Evolutionary conservation across 2,888 invertebrate species (phyloP).

Genomic region (Drosophila aldrichi): DNA sequence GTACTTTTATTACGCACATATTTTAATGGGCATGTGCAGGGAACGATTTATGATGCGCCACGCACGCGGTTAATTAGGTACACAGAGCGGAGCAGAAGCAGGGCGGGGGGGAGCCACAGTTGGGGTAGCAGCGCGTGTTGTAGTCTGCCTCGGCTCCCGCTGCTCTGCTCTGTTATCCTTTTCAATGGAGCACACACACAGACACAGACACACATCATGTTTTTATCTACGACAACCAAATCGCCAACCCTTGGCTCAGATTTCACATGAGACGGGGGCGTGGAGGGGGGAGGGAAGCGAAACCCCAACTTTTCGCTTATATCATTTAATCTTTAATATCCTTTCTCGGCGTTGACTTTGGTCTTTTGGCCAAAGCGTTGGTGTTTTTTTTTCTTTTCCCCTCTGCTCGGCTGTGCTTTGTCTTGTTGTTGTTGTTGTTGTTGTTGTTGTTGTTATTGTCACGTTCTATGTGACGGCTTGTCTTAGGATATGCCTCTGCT

Average conservation of each 20-base stretch:
- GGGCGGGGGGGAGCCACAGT: slow-evolving; percentile 40
- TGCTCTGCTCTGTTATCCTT: slow-evolving; percentile 11
- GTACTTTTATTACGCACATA: slow-evolving; percentile 55
- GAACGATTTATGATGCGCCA: slow-evolving; percentile 79
- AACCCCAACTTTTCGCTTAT: slow-evolving; percentile 69
- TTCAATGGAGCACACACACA: slow-evolving; percentile 27
- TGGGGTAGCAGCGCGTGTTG: slow-evolving; percentile 32
- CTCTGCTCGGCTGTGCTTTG: not conserved
- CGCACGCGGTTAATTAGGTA: slow-evolving; percentile 80
- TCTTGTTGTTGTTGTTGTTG: slow-evolving; percentile 40
- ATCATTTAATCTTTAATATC: slow-evolving; percentile 82
- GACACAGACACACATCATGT: slow-evolving; percentile 64
- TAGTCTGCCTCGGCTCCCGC: slow-evolving; percentile 28
- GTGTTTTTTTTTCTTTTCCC: not conserved
- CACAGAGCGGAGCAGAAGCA: slow-evolving; percentile 36
- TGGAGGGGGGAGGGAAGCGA: not conserved
- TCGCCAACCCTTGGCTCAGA: slow-evolving; percentile 74
- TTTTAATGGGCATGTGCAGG: slow-evolving; percentile 75
- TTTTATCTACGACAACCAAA: slow-evolving; percentile 63
- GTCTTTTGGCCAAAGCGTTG: slow-evolving; percentile 57
- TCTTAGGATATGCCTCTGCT: slow-evolving; percentile 49
- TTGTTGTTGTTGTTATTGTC: slow-evolving; percentile 59
- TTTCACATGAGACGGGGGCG: slow-evolving; percentile 50
- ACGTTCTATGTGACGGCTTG: slow-evolving; percentile 71
- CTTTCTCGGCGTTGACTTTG: slow-evolving; percentile 79